A percentile compares a stretch with the other conserved stretches of the same genome.
Conservation (phyloP, 2,113 vertebrate genomes). For the Spilogale gracilis region DNA sequence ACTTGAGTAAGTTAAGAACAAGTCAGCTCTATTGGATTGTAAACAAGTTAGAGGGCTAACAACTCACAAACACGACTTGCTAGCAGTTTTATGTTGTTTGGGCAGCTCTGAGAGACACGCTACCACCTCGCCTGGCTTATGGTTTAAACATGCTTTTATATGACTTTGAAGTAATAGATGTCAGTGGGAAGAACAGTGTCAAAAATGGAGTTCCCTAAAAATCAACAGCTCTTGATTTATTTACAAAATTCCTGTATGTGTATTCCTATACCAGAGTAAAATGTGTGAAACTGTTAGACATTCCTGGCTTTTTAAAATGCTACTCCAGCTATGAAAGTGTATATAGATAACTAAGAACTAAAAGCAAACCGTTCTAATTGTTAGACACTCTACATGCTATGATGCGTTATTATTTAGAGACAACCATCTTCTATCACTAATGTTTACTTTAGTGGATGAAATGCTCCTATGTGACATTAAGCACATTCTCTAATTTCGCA, state of each 20-base stretch:
- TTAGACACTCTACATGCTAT: neutral
- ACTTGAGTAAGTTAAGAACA: constrained; percentile 58
- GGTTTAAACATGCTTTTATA: neutral
- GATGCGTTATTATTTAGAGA: neutral
- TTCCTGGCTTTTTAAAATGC: neutral
- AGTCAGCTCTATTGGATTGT: neutral
- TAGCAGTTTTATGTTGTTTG: neutral
- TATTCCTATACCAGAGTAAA: neutral
- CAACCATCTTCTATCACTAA: neutral
- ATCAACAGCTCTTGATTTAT: neutral
- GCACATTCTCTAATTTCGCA: neutral
- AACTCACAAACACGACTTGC: constrained; percentile 16
- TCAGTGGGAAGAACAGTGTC: neutral
- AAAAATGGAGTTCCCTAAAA: neutral
- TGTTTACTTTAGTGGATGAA: neutral
- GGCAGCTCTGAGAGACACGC: neutral
- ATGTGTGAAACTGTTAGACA: neutral
- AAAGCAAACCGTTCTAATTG: neutral
- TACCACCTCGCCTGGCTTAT: neutral
- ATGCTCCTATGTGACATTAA: neutral
- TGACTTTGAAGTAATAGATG: neutral
- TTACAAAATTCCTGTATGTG: neutral
- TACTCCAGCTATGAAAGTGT: neutral
- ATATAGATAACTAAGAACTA: neutral
- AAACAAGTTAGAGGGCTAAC: constrained; percentile 42